Conservation (phyloP, 2,888 invertebrate species). For the Abscondita cerata region DNA sequence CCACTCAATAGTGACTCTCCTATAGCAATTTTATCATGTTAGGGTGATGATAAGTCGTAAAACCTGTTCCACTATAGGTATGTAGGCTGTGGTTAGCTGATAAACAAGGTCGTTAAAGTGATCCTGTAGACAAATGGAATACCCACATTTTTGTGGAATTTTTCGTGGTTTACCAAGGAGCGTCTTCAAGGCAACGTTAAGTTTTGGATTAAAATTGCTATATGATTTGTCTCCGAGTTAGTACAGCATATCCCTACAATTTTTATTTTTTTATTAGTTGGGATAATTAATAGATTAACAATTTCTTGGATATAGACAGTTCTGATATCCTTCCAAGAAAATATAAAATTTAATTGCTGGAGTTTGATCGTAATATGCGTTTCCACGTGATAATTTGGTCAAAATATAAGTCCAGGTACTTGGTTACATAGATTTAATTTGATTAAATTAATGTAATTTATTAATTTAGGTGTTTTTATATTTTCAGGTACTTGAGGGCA, state of each 20-base stretch:
- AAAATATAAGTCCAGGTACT: not conserved
- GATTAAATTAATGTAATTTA: not conserved
- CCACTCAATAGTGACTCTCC: not conserved
- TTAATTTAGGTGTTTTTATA: not conserved
- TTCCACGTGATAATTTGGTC: too few species aligned
- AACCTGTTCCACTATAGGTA: not conserved
- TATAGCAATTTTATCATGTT: not conserved
- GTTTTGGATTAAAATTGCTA: too few species aligned
- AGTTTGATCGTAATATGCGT: not conserved
- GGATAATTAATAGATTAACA: too few species aligned
- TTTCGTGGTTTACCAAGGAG: not conserved
- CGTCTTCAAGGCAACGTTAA: not conserved
- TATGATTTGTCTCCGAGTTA: too few species aligned
- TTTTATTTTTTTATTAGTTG: too few species aligned
- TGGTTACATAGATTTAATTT: not conserved
- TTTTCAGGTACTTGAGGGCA: too few species aligned
- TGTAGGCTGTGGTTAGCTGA: not conserved
- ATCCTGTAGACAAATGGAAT: not conserved
- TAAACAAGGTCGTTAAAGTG: not conserved
- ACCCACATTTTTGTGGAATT: not conserved
- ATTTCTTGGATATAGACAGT: too few species aligned
- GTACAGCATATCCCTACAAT: too few species aligned
- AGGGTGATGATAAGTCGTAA: not conserved
- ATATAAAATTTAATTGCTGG: not conserved
- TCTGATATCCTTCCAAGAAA: not conserved